phyloP scores from a whole-genome alignment of 2,797 vertebrate genomes.

The Aplochiton taeniatus region DNA sequence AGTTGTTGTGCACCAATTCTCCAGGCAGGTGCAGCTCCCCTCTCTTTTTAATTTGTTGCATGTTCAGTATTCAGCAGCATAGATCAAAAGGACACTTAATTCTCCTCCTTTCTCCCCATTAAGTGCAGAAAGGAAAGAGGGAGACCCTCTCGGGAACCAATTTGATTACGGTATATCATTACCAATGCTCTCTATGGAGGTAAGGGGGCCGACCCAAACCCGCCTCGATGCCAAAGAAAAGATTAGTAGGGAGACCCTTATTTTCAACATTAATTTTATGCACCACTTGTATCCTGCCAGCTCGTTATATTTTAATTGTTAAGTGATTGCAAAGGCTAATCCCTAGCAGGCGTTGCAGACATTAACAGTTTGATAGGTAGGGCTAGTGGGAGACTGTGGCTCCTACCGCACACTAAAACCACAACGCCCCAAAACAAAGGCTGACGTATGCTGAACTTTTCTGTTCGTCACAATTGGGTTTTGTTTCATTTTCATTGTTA shows the following conservation, averaged over 20 bases:
- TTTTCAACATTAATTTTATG: constrained; percentile 66
- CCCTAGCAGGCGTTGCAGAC: constrained; percentile 34
- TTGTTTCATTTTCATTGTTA: no score
- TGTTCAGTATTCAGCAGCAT: constrained; percentile 63
- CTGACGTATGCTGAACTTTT: constrained; percentile 33
- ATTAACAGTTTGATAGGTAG: constrained; percentile 34
- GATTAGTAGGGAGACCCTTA: constrained; percentile 62
- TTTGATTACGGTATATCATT: constrained; percentile 76
- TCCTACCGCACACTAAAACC: constrained; percentile 28
- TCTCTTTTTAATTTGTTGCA: constrained; percentile 71
- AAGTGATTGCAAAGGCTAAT: constrained; percentile 54
- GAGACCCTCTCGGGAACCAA: constrained; percentile 57
- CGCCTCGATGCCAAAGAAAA: constrained; percentile 47
- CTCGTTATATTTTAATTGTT: constrained; percentile 66
- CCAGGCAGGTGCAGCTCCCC: constrained; percentile 59
- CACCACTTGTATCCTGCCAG: constrained; percentile 56
- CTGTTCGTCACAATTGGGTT: background rate
- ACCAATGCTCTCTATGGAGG: constrained; percentile 63
- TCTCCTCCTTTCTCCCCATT: constrained; percentile 65
- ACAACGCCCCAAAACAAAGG: constrained; percentile 23
- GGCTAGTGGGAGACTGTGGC: constrained; percentile 16
- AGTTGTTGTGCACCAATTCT: constrained; percentile 52
- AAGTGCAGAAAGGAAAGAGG: constrained; percentile 63
- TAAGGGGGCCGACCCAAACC: constrained; percentile 55
- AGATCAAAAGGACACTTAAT: constrained; percentile 74